Percentiles rank a stretch among this genome's conserved stretches.
These are phyloP conservation scores for Stegostoma tigrinum DNA, from an alignment of 2,113 vertebrate species.

Conservation along the genomic window DNA sequence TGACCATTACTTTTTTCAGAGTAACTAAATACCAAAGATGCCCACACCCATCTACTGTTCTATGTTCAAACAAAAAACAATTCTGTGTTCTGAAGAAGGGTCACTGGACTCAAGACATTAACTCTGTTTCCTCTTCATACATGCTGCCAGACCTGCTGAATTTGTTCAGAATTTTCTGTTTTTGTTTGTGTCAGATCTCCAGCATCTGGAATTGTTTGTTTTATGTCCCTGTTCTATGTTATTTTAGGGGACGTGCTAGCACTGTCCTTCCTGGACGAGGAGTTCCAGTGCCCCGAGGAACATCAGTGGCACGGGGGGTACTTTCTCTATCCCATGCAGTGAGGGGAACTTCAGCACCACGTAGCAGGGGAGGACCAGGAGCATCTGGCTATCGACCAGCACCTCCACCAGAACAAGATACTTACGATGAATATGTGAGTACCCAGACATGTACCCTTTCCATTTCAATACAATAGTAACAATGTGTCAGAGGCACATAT, in stretches of 20 bases:
- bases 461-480: background rate
- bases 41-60: background rate
- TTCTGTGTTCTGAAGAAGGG: too few relatives aligned
- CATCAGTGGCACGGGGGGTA: conserved; percentile 65
- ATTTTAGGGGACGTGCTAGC: conserved; percentile 73
- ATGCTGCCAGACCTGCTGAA: too few relatives aligned
- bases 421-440: conserved; percentile 96
- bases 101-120: too few relatives aligned
- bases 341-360: conserved; percentile 65
- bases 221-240: conserved; percentile 26
- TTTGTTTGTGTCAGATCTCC: too few relatives aligned
- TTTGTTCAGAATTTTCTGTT: too few relatives aligned
- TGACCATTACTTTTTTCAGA: too few relatives aligned
- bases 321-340: conserved; percentile 64
- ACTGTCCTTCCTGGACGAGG: conserved; percentile 71
- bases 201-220: too few relatives aligned
- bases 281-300: conserved; percentile 70
- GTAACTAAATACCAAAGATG: background rate
- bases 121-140: too few relatives aligned
- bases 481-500: background rate
- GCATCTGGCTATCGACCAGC: conserved; percentile 71
- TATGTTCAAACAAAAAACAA: too few relatives aligned
- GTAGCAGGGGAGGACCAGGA: conserved; percentile 62
- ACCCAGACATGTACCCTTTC: background rate
- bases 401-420: conserved; percentile 68